Evolutionary conservation across 2,797 vertebrate genomes (phyloP), one percentile per base, ranked within the genome.

Genomic region (Agapornis canus): DNA sequence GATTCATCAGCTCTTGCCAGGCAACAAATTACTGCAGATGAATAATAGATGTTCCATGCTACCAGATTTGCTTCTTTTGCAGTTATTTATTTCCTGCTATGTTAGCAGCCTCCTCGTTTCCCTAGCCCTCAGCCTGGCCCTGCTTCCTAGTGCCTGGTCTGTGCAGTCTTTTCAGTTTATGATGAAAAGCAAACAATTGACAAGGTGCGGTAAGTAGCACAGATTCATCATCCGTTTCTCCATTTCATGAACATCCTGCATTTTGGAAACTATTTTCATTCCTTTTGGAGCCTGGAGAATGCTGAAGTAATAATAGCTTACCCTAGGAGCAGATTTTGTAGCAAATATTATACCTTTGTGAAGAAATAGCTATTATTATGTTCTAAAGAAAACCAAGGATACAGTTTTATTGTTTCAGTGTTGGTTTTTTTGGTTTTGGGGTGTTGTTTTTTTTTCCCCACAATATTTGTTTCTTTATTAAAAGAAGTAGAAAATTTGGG

Each of bases 221-320:
- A 54, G 64, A 80, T 82, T 89, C 89, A 86, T 89, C 81, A 87
- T 52, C 68, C 19, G 2, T 47, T 40, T 51, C 89, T 89, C 72
- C 57, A 48, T 61, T 68, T 78, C 76, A 26, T 47, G 52, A 57
- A 27, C 27, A 20, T 83, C 52, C 64, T 85, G 75, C 65, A 54
- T 94, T 80, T 95, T n/a, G 42, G 54, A 92, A 91, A 78, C 17
- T 39, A 37, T 91, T 94, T 94, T 92, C n/a, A 49, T 91, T 95
- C 35, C 57, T 91, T 94, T 65, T 71, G 79, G 92, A 85, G 79
- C 83, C 64, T 87, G 60, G 89, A 89, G 84, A 90, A 54, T 75
- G 72, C 81, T 87, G 61, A 78, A 94, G 91, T 91, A 96, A 94
- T 92, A 95, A 92, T 14, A 83, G 54, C 72, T 87, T 87, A 83